A percentile compares a stretch with the other conserved stretches of the same genome.
Conservation (phyloP, 1,140 invertebrate genomes). For the Asbolus verrucosus region DNA sequence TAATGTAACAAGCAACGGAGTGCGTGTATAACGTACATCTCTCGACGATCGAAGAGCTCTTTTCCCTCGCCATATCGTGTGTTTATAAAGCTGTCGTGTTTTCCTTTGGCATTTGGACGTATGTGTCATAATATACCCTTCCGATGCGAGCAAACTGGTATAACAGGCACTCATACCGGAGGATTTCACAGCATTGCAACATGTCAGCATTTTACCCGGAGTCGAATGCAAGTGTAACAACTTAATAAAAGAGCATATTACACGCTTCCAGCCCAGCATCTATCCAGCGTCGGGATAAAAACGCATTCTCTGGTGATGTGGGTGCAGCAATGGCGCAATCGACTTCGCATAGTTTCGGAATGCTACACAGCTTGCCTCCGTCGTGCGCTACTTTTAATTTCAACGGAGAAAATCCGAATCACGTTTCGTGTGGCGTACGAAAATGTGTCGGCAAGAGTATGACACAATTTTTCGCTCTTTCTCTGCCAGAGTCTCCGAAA, state of each 20-base stretch:
- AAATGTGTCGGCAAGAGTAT: conserved; percentile 6
- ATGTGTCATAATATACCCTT: not conserved
- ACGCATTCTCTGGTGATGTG: conserved; percentile 39
- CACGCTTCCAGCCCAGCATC: conserved; percentile 8
- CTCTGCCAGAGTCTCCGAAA: no score
- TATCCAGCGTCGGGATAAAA: not conserved
- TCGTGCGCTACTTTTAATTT: conserved; percentile 48
- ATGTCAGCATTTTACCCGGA: conserved; percentile 5
- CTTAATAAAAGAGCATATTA: conserved; percentile 8
- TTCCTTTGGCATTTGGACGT: not conserved
- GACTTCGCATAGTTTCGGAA: conserved; percentile 12
- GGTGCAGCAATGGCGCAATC: conserved; percentile 48
- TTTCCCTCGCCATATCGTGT: no score
- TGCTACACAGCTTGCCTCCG: conserved; percentile 24
- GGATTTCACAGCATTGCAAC: conserved; percentile 11
- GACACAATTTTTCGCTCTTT: no score
- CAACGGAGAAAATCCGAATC: conserved; percentile 13
- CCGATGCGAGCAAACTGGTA: no score
- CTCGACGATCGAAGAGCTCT: no score
- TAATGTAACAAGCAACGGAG: no score
- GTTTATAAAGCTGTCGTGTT: conserved; percentile 2
- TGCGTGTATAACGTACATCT: no score
- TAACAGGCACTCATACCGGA: not conserved
- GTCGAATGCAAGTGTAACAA: conserved; percentile 23
- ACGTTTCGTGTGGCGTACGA: conserved; percentile 7